Evolutionary conservation across 2,888 invertebrate genomes (phyloP), one percentile per base, ranked within the genome.

Genomic region (Clistopyga incitator): DNA sequence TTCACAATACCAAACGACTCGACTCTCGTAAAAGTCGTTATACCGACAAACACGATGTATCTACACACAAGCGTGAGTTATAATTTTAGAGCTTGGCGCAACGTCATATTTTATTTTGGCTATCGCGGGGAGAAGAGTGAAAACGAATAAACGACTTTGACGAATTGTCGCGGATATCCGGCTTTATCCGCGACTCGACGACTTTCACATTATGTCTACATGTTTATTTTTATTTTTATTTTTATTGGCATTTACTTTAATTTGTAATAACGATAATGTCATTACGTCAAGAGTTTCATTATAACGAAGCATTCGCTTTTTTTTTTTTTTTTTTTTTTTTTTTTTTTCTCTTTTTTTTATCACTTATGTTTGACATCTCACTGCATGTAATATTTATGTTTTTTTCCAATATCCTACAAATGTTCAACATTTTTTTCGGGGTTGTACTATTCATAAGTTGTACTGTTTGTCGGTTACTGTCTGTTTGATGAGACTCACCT

Each of bases 401-500:
- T 47, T 47, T n/a, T 47, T n/a, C 4, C 4, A 47, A 47, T n/a
- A n/a, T n/a, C n/a, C n/a, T n/a, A n/a, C n/a, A n/a, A n/a, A n/a
- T n/a, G n/a, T n/a, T n/a, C n/a, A n/a, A n/a, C n/a, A n/a, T 29
- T 29, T 29, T 29, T 29, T 29, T 29, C 29, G 50, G 18, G 6
- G 18, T 18, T 6, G 3, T 50, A 0, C n/a, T 1, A 18, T 4
- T 23, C 20, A 65, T 65, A 34, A 34, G 18, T 68, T 0, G 47
- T 52, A 52, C 11, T 6, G 45, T 47, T 70, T 70, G 20, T 20
- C 23, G 11, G 54, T 61, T n/a, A 84, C 11, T 70, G 20, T 20
- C 23, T 4, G 54, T 61, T n/a, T 83, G 3, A n/a, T 1, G n/a
- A n/a, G 61, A 61, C 93, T 93, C 92, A 96, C 96, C 95, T 96